Percentiles rank a stretch among this genome's conserved stretches.
Evolutionary conservation across 2,113 vertebrate species (phyloP).

Genomic region (Lepus timidus): DNA sequence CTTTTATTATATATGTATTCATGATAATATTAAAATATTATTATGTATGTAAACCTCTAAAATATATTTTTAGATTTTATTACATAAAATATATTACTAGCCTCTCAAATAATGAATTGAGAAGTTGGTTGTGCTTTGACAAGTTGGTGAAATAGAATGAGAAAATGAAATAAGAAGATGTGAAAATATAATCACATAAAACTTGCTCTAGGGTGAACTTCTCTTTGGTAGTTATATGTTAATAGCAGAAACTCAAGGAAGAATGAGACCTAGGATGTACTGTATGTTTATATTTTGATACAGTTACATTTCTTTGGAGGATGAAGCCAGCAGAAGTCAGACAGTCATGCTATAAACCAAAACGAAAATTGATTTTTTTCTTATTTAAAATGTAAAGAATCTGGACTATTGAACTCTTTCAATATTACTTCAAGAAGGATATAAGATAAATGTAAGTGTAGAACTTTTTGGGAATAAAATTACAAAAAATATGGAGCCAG

Average conservation of each 20-base stretch:
- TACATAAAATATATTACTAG: background rate
- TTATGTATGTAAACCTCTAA: background rate
- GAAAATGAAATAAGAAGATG: background rate
- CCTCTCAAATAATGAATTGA: background rate
- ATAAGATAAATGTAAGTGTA: background rate
- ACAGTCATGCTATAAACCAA: background rate
- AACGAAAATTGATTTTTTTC: background rate
- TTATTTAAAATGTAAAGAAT: background rate
- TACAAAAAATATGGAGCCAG: background rate
- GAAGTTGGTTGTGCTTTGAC: background rate
- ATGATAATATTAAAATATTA: background rate
- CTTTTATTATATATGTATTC: slow-evolving; percentile 12
- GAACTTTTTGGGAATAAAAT: background rate
- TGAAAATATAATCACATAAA: background rate
- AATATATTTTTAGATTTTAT: background rate
- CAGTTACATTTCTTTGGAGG: background rate
- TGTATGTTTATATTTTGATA: background rate
- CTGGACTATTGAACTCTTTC: background rate
- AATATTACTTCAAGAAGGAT: background rate
- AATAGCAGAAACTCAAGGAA: background rate
- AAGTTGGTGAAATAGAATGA: background rate
- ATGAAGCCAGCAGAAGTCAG: background rate
- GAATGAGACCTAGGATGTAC: background rate
- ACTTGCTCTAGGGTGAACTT: background rate
- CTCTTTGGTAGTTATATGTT: background rate